A percentile compares a stretch with the other conserved stretches of the same genome.
These are phyloP conservation scores for Brachyhypopomus occidentalis DNA, from an alignment of 2,113 vertebrate genomes.

Conservation along the genomic window DNA sequence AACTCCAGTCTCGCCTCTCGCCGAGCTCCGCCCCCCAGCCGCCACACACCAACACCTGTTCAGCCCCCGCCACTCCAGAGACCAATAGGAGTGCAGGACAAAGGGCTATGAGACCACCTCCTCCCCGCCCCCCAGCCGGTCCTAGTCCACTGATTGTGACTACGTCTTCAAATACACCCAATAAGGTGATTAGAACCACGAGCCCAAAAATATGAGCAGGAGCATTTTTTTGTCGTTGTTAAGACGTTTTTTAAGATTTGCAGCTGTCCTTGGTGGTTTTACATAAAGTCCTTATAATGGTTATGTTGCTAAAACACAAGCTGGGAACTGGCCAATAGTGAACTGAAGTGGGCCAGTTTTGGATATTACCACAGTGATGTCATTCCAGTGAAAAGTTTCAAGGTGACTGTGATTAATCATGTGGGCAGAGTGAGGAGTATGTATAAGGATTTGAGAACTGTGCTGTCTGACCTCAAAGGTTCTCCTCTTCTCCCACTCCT, in stretches of 20 bases:
- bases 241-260: no score
- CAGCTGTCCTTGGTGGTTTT: no score
- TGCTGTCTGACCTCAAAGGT: neutral
- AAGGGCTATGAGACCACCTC: constrained; percentile 52
- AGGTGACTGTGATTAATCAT: constrained; percentile 2
- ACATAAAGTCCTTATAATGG: neutral
- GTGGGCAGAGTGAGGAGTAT: neutral
- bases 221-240: neutral
- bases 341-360: neutral
- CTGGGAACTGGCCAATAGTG: neutral
- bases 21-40: constrained; percentile 50
- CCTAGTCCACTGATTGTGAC: constrained; percentile 62
- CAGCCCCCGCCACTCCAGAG: constrained; percentile 76
- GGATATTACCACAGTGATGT: constrained; percentile 8
- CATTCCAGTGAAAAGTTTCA: neutral
- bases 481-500: neutral
- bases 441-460: neutral
- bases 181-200: constrained; percentile 64
- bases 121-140: constrained; percentile 59
- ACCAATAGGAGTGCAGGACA: constrained; percentile 64
- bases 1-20: constrained; percentile 54
- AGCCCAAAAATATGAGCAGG: no score
- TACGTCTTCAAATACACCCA: constrained; percentile 46
- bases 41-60: constrained; percentile 65
- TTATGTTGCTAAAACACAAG: neutral